phyloP scores from a whole-genome alignment of 2,888 invertebrate species.

The Sisyra terminalis region DNA sequence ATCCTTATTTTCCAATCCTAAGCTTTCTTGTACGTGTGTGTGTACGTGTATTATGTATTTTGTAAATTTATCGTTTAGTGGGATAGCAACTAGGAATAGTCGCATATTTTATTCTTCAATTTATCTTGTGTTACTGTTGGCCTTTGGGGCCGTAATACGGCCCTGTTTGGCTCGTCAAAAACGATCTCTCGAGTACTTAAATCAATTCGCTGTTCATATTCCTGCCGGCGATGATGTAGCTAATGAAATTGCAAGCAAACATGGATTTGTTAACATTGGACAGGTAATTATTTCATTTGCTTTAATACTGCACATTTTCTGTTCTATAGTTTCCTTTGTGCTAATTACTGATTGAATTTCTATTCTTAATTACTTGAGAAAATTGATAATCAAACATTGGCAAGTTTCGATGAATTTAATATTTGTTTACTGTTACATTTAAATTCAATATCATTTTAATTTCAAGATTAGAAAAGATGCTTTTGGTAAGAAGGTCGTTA shows the following conservation, averaged over 20 bases:
- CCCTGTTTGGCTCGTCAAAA: background rate
- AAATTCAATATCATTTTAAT: too few relatives aligned
- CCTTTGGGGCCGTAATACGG: background rate
- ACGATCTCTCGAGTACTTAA: conserved; percentile 41
- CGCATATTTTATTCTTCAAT: background rate
- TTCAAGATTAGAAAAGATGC: too few relatives aligned
- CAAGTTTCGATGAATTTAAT: too few relatives aligned
- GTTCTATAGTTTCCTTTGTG: too few relatives aligned
- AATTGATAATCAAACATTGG: too few relatives aligned
- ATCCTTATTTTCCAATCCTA: too few relatives aligned
- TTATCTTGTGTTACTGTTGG: background rate
- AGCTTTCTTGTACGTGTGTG: background rate
- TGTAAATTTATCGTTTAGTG: conserved; percentile 1
- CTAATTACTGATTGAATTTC: too few relatives aligned
- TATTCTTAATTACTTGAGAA: too few relatives aligned
- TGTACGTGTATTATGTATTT: conserved; percentile 6
- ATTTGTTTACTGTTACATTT: too few relatives aligned
- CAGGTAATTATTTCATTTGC: too few relatives aligned
- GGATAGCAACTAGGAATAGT: background rate
- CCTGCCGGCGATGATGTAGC: conserved; percentile 56
- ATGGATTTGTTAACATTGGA: conserved; percentile 76
- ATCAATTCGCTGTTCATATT: conserved; percentile 76
- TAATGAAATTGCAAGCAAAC: conserved; percentile 57
- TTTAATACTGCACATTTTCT: too few relatives aligned
- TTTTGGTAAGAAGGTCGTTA: too few relatives aligned